Base-by-base conservation (phyloP, 2,113 vertebrate species). In the Campylorhamphus procurvoides region DNA sequence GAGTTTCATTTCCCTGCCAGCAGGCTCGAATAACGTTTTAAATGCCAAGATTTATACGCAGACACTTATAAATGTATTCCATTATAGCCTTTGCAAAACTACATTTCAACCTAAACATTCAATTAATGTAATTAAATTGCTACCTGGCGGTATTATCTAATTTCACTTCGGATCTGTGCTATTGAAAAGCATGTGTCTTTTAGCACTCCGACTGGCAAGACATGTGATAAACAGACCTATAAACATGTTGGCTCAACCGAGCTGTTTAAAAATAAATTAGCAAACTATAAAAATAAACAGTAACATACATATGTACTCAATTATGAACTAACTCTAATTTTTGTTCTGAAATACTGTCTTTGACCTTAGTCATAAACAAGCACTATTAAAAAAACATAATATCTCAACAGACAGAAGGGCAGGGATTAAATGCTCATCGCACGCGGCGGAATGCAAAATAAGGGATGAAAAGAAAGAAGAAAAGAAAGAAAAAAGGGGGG, bases 261-360 rank as follows among this genome's bases (percentile, higher is more conserved):
- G 97, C 97, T 98, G 97, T 98, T 98, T 98, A 98, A 98, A 98
- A 98, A 98, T 98, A 98, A 98, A 98, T 98, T 98, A 98, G 97
- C 97, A 97, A 98, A 98, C 97, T 98, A 98, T 98, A 98, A 98
- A 98, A 98, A 98, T 98, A 98, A 98, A 98, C 98, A 98, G 96
- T 96, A 97, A 97, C 97, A 95, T 98, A 98, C 98, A 98, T 97
- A 98, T 98, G 98, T 98, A 97, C 96, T 98, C 98, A 98, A 98
- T 98, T 98, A 98, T 96, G 96, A 98, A 97, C 97, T 97, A 98
- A 98, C 94, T 97, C 98, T 98, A 98, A 98, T 98, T 98, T 98
- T 98, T 98, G 97, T 98, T 98, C 98, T 97, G 97, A 98, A 98
- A 98, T 97, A 97, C 97, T 97, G 97, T 97, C 97, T 98, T 97